phyloP scores from a whole-genome alignment of 1,140 invertebrate species.

The Calephelis virginiensis region DNA sequence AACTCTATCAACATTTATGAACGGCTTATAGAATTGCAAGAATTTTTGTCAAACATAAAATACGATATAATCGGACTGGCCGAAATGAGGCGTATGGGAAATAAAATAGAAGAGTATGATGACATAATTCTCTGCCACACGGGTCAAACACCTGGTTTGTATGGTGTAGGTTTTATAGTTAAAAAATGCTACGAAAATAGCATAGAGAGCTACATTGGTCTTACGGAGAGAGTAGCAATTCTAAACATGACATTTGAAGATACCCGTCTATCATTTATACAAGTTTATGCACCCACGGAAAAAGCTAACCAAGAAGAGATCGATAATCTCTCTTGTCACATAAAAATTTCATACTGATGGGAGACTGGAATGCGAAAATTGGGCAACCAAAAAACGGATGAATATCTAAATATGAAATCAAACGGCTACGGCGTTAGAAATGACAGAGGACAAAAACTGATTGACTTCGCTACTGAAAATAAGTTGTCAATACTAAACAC shows the following conservation, averaged over 20 bases:
- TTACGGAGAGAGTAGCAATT: too few species aligned
- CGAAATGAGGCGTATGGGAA: too few species aligned
- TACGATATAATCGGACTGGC: too few species aligned
- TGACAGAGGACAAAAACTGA: constrained; percentile 31
- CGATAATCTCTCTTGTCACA: background rate
- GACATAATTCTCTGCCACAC: too few species aligned
- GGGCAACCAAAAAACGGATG: constrained; percentile 19
- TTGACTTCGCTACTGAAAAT: constrained; percentile 33
- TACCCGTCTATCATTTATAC: too few species aligned
- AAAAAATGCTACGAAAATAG: too few species aligned
- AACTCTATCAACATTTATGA: constrained; percentile 25
- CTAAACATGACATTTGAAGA: too few species aligned
- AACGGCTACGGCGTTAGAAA: constrained; percentile 32
- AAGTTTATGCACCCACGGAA: background rate
- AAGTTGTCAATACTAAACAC: constrained; percentile 32
- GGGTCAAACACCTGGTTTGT: too few species aligned
- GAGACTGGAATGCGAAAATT: constrained; percentile 32
- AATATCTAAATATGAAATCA: constrained; percentile 26
- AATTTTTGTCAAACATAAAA: constrained; percentile 18
- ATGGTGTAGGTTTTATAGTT: too few species aligned
- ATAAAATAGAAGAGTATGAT: too few species aligned
- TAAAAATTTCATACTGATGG: constrained; percentile 29
- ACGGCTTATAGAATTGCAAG: constrained; percentile 24
- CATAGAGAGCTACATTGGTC: too few species aligned
- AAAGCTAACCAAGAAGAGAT: background rate